These are phyloP conservation scores for Aplocera efformata DNA, from an alignment of 2,888 invertebrate species.

Conservation along the genomic window DNA sequence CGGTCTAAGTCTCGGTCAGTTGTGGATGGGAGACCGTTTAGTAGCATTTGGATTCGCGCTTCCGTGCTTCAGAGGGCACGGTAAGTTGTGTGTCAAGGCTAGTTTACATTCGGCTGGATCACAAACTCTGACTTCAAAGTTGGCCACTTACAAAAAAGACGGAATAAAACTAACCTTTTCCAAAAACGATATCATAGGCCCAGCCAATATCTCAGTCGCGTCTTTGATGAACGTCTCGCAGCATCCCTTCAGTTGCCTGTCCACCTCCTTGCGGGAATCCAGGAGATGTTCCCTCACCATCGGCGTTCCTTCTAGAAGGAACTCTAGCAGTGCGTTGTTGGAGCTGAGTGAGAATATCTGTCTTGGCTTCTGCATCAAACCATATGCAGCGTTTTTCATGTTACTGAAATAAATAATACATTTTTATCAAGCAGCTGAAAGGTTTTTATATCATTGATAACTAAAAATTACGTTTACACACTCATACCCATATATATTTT, in stretches of 20 bases:
- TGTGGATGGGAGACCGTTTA: no score
- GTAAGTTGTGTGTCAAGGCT: no score
- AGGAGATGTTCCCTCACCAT: conserved; percentile 94
- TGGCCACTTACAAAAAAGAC: background rate
- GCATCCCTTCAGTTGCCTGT: conserved; percentile 92
- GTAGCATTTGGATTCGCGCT: no score
- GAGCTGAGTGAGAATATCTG: conserved; percentile 92
- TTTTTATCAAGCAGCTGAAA: no score
- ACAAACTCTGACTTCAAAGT: no score
- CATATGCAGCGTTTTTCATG: conserved; percentile 91
- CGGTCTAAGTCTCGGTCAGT: no score
- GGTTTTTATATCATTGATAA: no score
- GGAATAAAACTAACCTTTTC: conserved; percentile 81
- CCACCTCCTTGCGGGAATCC: conserved; percentile 98
- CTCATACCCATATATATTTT: no score
- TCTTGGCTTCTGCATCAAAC: conserved; percentile 87
- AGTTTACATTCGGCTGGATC: no score
- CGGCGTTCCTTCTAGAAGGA: conserved; percentile 95
- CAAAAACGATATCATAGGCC: conserved; percentile 86
- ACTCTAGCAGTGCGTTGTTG: conserved; percentile 96
- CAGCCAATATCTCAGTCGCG: conserved; percentile 87
- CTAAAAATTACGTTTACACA: no score
- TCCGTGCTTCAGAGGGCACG: no score
- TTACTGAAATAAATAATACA: no score
- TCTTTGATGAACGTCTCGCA: conserved; percentile 94